These are phyloP conservation scores for Apamea anceps DNA, from an alignment of 2,888 invertebrate genomes.

Conservation along the genomic window DNA sequence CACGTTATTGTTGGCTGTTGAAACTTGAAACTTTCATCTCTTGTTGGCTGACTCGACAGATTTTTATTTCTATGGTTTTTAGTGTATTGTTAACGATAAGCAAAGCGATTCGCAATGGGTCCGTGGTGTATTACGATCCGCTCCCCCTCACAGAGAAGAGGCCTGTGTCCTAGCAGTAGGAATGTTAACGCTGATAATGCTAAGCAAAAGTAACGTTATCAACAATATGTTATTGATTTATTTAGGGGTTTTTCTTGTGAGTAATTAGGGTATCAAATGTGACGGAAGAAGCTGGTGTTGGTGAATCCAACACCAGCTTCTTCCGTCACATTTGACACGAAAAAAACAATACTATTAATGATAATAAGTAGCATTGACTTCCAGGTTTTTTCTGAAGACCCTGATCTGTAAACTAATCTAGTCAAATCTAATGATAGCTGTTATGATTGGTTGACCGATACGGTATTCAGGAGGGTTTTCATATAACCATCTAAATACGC, in stretches of 20 bases:
- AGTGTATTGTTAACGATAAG: no score
- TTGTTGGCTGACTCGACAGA: conserved; percentile 3
- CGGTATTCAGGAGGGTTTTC: no score
- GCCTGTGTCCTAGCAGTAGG: not conserved
- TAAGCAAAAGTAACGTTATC: not conserved
- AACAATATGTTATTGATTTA: not conserved
- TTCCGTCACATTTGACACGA: not conserved
- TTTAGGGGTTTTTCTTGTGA: not conserved
- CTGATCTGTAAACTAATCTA: no score
- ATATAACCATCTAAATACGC: no score
- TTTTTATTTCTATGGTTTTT: conserved; percentile 9
- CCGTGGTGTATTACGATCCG: not conserved
- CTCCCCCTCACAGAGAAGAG: not conserved
- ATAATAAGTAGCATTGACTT: not conserved
- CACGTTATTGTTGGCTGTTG: conserved; percentile 14
- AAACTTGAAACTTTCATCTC: not conserved
- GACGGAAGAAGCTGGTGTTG: no score
- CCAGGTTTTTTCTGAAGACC: not conserved
- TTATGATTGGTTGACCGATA: no score
- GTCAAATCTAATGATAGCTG: no score
- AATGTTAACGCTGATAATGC: not conserved
- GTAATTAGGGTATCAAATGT: not conserved
- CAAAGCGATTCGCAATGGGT: not conserved
- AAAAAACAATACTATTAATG: not conserved
- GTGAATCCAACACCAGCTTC: no score